Evolutionary conservation across 2,797 vertebrate species (phyloP), one percentile per base, ranked within the genome.

Genomic region (Enteromius treurensis): DNA sequence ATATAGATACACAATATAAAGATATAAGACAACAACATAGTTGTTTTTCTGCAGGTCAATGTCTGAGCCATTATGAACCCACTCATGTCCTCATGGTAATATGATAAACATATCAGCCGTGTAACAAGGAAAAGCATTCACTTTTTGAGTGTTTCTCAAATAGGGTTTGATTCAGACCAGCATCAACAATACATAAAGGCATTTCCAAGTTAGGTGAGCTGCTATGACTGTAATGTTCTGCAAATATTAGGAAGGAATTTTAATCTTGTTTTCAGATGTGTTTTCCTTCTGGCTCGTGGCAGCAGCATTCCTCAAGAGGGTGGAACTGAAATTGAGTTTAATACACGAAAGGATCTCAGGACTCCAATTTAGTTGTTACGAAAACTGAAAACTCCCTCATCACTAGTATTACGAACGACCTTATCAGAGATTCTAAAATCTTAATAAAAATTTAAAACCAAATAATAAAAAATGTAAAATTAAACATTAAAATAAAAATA

Each of bases 311-410:
- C 81, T 78, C 42, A 26, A 13, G 58, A 83, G 87, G 80, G 86
- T 88, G 90, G 83, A 89, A 81, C 88, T 89, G 86, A 88, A 92
- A 86, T 80, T 82, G 40, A 60, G 68, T 70, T 64, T 84, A 76
- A 89, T 88, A 86, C 49, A 29, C 60, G 4, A 42, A 47, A 80
- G 40, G 79, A 91, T 90, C 85, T 87, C 11, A 65, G 80, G 83
- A 87, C 86, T 83, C 34, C 85, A 85, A 88, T 86, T 89, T 62
- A 86, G 65, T 49, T 79, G 32, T 87, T 83, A 34, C 69, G 47
- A 81, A 62, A 83, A 69, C 62, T 69, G 10, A 47, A 60, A 42
- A 49, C 42, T 26, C 15, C 32, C n/a, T 79, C 49, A 76, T 80
- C 67, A 45, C 37, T 26, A n/a, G 42, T 85, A 74, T 79, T 85